phyloP scores from a whole-genome alignment of 92 coral and sea anemone species.

The Paramuricea clavata region DNA sequence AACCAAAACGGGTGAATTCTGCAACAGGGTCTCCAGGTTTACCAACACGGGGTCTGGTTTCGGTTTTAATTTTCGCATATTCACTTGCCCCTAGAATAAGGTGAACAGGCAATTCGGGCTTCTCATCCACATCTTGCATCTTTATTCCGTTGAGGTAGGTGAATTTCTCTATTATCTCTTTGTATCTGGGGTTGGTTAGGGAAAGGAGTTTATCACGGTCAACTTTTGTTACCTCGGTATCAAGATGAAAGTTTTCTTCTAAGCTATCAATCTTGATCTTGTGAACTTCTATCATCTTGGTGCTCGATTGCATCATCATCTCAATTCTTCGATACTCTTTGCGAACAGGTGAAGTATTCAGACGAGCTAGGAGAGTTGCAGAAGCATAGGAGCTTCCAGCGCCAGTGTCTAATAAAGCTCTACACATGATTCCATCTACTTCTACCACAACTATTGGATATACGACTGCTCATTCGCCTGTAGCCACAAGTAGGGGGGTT shows the following conservation, averaged over 20 bases:
- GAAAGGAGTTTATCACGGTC: conserved; percentile 60
- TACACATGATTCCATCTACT: background rate
- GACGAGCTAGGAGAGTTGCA: background rate
- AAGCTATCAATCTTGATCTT: background rate
- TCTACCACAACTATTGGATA: background rate
- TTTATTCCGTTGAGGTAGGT: conserved; percentile 49
- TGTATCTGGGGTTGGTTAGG: conserved; percentile 55
- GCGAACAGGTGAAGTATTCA: background rate
- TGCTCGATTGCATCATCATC: background rate
- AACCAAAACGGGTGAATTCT: conserved; percentile 61
- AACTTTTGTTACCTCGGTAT: conserved; percentile 59
- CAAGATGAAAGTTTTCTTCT: background rate
- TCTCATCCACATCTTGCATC: conserved; percentile 55
- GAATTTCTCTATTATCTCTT: conserved; percentile 55
- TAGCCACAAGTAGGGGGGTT: too few relatives aligned
- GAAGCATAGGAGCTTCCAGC: background rate
- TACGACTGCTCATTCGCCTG: background rate
- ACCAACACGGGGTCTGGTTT: conserved; percentile 49
- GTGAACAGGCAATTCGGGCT: conserved; percentile 63
- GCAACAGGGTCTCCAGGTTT: conserved; percentile 67
- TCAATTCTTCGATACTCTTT: background rate
- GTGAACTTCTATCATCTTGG: too few relatives aligned
- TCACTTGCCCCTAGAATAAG: conserved; percentile 77
- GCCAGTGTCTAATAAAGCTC: background rate
- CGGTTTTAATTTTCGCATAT: conserved; percentile 70